Base-by-base conservation (phyloP, 2,888 invertebrate species). In the Nomada ruficornis region DNA sequence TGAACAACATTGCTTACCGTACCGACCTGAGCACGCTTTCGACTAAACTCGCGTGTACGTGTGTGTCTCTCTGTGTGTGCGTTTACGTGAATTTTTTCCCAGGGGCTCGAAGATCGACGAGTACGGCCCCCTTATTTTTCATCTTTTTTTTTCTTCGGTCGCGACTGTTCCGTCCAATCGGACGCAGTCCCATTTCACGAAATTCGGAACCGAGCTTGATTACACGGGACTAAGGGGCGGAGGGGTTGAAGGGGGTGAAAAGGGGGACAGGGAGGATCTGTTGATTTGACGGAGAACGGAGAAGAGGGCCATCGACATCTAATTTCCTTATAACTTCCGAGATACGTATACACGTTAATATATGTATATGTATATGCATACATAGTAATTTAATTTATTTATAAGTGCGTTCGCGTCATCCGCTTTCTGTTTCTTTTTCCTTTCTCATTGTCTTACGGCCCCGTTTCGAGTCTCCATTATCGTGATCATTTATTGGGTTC, bases 281-380 rank as follows among this genome's bases (percentile, higher is more conserved):
- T 62, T 77, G 79, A 47, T 47, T 36, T 47, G 82, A 84, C 74
- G 74, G 85, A 83, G 79, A 82, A 87, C 76, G 85, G 87, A 87
- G 82, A 89, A 89, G 86, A 87, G 88, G 90, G 86, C 74, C 79
- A 85, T 90, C 89, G 92, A 90, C 91, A 91, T 91, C 91, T 93
- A 92, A 89, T 80, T 87, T 88, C 81, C 88, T 91, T 90, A 91
- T 89, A 91, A 83, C 91, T 80, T 88, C 86, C 90, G 89, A 71
- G 70, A 91, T 91, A 91, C 91, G 90, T 92, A 93, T 93, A 91
- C 91, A 90, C 91, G 91, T 89, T 91, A 88, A 90, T 90, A 91
- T 91, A 89, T 90, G 91, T 91, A 86, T 91, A 90, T 90, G 90
- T 90, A 91, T 91, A 91, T 92, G 91, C 90, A 90, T 92, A 91